Conservation (phyloP, 2,113 vertebrate species). For the Oreocharis arfaki region DNA sequence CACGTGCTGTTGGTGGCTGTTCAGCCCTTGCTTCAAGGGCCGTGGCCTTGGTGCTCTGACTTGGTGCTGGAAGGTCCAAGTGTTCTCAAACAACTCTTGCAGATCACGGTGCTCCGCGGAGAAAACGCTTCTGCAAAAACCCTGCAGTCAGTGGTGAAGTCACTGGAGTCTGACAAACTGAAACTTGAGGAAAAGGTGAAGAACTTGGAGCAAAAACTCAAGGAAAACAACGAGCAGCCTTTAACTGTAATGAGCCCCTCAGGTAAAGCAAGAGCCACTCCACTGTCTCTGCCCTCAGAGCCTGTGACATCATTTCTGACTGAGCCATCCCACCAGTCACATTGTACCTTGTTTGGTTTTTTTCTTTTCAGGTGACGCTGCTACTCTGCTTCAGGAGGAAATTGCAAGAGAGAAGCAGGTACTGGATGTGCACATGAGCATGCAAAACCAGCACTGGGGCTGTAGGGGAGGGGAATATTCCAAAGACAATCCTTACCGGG, state of each 20-base stretch:
- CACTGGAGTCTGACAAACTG: conserved; percentile 84
- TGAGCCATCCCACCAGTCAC: background rate
- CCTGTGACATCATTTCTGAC: accelerated
- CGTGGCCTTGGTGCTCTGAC: background rate
- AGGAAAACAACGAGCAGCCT: conserved; percentile 70
- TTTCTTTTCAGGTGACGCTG: conserved; percentile 74
- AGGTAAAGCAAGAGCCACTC: conserved; percentile 50
- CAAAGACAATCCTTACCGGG: background rate
- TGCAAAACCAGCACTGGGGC: background rate
- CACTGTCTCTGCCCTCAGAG: background rate
- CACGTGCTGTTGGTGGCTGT: background rate
- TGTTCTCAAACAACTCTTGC: background rate
- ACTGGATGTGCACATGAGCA: background rate
- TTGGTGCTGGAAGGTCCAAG: background rate
- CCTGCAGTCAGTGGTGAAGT: conserved; percentile 80
- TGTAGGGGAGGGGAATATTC: background rate
- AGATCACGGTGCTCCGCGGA: conserved; percentile 81
- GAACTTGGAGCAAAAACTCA: conserved; percentile 82
- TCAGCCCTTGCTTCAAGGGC: background rate
- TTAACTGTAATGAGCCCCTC: conserved; percentile 38
- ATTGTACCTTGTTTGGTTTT: background rate
- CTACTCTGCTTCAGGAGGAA: conserved; percentile 79
- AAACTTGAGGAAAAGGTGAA: conserved; percentile 84
- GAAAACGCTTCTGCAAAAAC: conserved; percentile 81
- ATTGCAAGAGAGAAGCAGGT: conserved; percentile 87